A percentile compares a stretch with the other conserved stretches of the same genome.
Evolutionary conservation across 1,140 invertebrate species (phyloP).

Genomic region (Caenorhabditis latens): DNA sequence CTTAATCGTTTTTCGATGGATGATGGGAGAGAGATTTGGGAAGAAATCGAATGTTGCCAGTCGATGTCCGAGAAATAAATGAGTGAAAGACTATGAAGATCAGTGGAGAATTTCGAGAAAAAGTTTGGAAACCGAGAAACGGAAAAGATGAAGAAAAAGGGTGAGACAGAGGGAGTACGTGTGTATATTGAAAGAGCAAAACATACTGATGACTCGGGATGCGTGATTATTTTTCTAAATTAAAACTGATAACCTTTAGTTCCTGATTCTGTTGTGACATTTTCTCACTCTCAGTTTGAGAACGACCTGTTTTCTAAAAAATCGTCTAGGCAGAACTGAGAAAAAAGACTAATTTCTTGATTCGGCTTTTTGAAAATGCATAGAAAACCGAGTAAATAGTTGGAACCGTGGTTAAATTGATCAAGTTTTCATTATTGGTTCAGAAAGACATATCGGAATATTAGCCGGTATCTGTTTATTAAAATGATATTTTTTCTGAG

Average conservation of each 20-base stretch:
- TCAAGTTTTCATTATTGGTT: too few relatives aligned
- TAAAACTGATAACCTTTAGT: slow-evolving; percentile 14
- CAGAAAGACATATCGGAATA: too few relatives aligned
- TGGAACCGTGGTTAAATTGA: too few relatives aligned
- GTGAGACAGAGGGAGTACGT: neutral
- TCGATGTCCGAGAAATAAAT: neutral
- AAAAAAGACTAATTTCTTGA: too few relatives aligned
- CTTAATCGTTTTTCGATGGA: slow-evolving; percentile 48
- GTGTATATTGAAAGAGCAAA: slow-evolving; percentile 55
- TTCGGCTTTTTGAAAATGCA: too few relatives aligned
- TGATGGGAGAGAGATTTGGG: slow-evolving; percentile 1
- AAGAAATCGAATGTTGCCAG: slow-evolving; percentile 34
- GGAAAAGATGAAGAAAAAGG: neutral
- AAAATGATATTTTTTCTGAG: too few relatives aligned
- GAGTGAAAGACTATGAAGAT: slow-evolving; percentile 14
- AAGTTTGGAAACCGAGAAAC: slow-evolving; percentile 14
- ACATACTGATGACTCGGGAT: slow-evolving; percentile 5
- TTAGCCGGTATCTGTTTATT: too few relatives aligned
- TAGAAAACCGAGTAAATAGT: too few relatives aligned
- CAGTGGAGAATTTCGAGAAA: slow-evolving; percentile 27
- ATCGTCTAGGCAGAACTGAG: too few relatives aligned
- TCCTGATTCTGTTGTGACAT: slow-evolving; percentile 4
- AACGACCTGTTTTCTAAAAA: too few relatives aligned
- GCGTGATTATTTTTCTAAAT: slow-evolving; percentile 45
- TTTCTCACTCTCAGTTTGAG: neutral